Base-by-base conservation (phyloP, 2,113 vertebrate genomes). In the Nanorana parkeri region DNA sequence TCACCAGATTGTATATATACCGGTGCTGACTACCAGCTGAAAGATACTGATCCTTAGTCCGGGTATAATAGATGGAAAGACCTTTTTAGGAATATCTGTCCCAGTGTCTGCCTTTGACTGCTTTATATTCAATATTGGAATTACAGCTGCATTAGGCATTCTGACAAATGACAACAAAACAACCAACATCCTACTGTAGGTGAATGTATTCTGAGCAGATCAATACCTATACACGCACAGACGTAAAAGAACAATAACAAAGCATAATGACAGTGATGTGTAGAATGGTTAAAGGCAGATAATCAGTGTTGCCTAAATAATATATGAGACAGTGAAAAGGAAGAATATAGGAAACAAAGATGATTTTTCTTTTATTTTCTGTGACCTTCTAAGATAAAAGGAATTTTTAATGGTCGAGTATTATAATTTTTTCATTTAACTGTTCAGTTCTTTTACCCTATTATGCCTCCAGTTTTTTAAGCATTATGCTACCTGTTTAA, bases 271-370 rank as follows among this genome's bases (percentile, higher is more conserved):
- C 73, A 76, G 58, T 41, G 29, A 76, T 76, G 32, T 63, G 73
- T 60, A 47, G 73, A 76, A 76, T 63, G 36, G 73, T 24, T 76
- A 76, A 76, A 76, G 29, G 36, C 58, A 76, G 55, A 63, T 36
- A 61, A 75, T 63, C 58, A 63, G 73, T 63, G 73, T 76, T 52
- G 24, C 56, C 36, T 76, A 76, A 76, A 63, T 76, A 76, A 76
- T 76, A 63, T 24, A 76, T 76, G 56, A 76, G 56, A 47, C 73
- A 2, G 15, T 36, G 73, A 63, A 63, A 61, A 76, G 61, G 63
- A 51, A 75, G 55, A 61, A 61, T 61, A 75, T 58, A 75, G 54
- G 28, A 75, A 56, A 61, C 15, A n/a, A 41, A 61, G 72, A 75
- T 75, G 55, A 41, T 60, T 36, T 60, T 75, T 47, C 41, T 75